Evolutionary conservation across 2,113 vertebrate species (phyloP).

Genomic region (Lipophrys pholis): DNA sequence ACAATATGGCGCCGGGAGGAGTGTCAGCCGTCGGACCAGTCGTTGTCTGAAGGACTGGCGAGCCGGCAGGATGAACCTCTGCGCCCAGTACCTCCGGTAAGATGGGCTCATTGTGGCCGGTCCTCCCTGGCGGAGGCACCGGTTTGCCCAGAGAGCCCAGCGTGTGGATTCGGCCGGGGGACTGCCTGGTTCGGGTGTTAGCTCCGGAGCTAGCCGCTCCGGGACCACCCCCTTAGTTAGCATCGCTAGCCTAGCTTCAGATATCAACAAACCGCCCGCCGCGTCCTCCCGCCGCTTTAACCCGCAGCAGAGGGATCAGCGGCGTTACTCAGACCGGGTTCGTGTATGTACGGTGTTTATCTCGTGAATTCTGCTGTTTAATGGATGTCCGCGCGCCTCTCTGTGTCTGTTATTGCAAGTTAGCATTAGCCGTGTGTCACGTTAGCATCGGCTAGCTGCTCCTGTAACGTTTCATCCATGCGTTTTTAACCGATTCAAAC

Average conservation of each 20-base stretch:
- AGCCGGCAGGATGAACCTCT: constrained; percentile 84
- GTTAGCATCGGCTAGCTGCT: too few species aligned
- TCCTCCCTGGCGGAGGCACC: rapidly evolving
- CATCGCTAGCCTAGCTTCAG: constrained; percentile 3
- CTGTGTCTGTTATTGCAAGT: too few species aligned
- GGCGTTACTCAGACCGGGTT: too few species aligned
- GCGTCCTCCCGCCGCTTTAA: too few species aligned
- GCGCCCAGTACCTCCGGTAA: constrained; percentile 82
- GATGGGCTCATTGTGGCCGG: neutral
- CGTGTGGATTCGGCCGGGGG: neutral
- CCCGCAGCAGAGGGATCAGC: too few species aligned
- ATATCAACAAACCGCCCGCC: too few species aligned
- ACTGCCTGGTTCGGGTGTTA: constrained; percentile 51
- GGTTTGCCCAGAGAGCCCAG: rapidly evolving
- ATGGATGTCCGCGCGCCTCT: too few species aligned
- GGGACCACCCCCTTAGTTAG: constrained; percentile 49
- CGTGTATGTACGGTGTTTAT: too few species aligned
- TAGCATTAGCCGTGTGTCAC: too few species aligned
- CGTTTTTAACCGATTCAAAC: too few species aligned
- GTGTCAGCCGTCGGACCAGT: constrained; percentile 73
- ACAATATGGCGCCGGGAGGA: constrained; percentile 83
- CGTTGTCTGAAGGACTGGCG: constrained; percentile 68
- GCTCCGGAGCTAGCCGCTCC: constrained; percentile 50
- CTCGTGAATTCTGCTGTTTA: too few species aligned
- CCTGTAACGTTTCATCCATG: too few species aligned